Base-by-base conservation (phyloP, 2,888 invertebrate species). In the Apotomis capreana region DNA sequence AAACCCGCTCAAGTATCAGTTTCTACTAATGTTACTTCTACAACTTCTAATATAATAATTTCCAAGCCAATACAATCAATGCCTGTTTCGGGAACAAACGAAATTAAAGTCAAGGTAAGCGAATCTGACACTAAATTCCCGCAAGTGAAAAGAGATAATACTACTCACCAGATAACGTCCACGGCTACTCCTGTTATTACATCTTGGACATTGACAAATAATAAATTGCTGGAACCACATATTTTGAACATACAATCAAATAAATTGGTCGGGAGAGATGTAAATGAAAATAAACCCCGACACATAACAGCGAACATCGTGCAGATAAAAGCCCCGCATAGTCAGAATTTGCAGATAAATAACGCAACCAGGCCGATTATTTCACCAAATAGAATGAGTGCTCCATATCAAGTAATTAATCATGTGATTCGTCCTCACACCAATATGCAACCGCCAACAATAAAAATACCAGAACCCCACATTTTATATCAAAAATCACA, bases 361-460 rank as follows among this genome's bases (percentile, higher is more conserved):
- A 88, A 81, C 75, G 70, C 87, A 36, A 69, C 85, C 26, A 86
- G 90, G 77, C 90, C 93, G 70, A 83, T 90, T 46, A 75, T 91
- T 67, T 82, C 87, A 68, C 78, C 91, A 4, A 84, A 81, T 54
- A 88, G 93, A 78, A 84, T 90, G 10, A 84, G 79, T 77, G 80
- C 91, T 26, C 90, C 92, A 10, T 93, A 90, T 82, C 93, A 93
- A 82, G 91, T 93, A 51, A 87, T 92, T 55, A 92, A 89, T 79
- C 91, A 90, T 75, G 86, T 89, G 73, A 89, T 88, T 73, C 87
- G 91, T 74, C 87, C 87, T 54, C 80, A 89, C 90, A 71, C 88
- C 8, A 94, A 91, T 75, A 92, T 95, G 86, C 95, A 95, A 79
- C 94, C 95, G 12, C 94, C 96, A 4, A 95, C 95, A 0, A 95